Percentiles rank a stretch among this genome's conserved stretches.
Evolutionary conservation across 1,140 invertebrate species (phyloP).

Genomic region (Cydia fagiglandana): DNA sequence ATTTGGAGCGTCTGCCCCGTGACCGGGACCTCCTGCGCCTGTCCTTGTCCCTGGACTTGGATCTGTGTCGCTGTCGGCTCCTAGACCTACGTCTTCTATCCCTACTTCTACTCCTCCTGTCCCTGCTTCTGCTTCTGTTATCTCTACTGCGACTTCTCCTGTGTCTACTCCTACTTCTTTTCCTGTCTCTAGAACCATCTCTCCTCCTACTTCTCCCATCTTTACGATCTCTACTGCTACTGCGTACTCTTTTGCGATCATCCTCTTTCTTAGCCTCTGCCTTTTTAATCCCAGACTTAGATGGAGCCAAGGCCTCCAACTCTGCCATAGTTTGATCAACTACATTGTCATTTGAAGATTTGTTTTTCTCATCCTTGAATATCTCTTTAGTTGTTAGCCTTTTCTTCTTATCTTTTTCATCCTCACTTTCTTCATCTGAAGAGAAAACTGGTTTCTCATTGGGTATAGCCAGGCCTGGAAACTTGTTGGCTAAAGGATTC

Average conservation of each 20-base stretch:
- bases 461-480: constrained; percentile 94
- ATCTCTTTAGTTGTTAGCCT: constrained; percentile 73
- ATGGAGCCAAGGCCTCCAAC: constrained; percentile 91
- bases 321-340: constrained; percentile 93
- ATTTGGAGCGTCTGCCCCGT: constrained; percentile 61
- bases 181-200: constrained; percentile 37
- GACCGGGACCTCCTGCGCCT: constrained; percentile 53
- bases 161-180: constrained; percentile 38
- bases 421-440: constrained; percentile 67
- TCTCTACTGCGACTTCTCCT: constrained; percentile 35
- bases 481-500: constrained; percentile 86
- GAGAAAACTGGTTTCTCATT: constrained; percentile 85
- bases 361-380: constrained; percentile 69
- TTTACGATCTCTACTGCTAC: constrained; percentile 53
- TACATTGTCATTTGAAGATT: constrained; percentile 73
- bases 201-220: constrained; percentile 50
- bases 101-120: constrained; percentile 52
- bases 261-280: constrained; percentile 59
- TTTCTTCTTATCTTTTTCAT: constrained; percentile 63
- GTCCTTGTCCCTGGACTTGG: constrained; percentile 48
- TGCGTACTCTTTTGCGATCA: constrained; percentile 54
- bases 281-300: constrained; percentile 44
- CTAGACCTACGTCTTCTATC: constrained; percentile 52
- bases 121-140: constrained; percentile 47
- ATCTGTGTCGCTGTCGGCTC: constrained; percentile 53